Percentiles rank a stretch among this genome's conserved stretches.
Evolutionary conservation across 2,888 invertebrate species (phyloP).

Genomic region (Parelbella ahira): DNA sequence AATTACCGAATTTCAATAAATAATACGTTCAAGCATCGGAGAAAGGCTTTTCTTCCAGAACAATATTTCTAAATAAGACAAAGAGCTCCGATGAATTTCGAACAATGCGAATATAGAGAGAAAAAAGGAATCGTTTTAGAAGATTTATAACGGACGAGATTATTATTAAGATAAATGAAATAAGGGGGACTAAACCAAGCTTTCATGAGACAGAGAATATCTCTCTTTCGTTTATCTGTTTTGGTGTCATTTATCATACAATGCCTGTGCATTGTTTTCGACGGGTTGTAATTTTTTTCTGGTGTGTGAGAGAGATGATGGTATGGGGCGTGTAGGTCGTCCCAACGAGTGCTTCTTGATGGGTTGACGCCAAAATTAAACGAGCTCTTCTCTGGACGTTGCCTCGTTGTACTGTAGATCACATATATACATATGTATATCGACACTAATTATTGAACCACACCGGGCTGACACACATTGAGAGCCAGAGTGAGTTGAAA

Average conservation of each 20-base stretch:
- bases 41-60: constrained; percentile 7
- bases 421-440: no score
- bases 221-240: constrained; percentile 22
- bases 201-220: constrained; percentile 21
- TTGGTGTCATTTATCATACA: constrained; percentile 20
- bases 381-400: no score
- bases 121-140: constrained; percentile 23
- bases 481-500: no score
- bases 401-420: no score
- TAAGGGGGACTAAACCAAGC: constrained; percentile 23
- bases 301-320: no score
- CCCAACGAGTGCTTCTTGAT: no score
- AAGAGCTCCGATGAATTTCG: constrained; percentile 21
- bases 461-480: no score
- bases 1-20: neutral
- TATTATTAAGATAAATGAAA: constrained; percentile 26
- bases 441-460: no score
- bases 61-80: constrained; percentile 25
- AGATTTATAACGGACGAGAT: constrained; percentile 25
- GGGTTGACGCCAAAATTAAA: no score
- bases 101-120: constrained; percentile 26
- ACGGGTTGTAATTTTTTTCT: neutral
- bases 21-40: neutral
- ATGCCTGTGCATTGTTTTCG: neutral
- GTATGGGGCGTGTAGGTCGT: no score